Evolutionary conservation across 2,797 vertebrate species (phyloP).

Genomic region (Tiaroga cobitis): DNA sequence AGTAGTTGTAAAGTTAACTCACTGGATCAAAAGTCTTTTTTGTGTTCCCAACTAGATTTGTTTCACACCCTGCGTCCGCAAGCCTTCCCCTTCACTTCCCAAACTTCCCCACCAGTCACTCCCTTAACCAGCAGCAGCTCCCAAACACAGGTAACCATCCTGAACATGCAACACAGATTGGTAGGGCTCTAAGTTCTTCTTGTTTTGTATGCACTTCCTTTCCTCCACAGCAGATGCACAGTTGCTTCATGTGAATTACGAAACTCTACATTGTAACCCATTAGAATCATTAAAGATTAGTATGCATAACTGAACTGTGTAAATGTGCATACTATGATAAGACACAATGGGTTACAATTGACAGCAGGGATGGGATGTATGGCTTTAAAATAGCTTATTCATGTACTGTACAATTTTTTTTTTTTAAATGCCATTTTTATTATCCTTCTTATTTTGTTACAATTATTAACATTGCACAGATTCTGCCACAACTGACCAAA

Average conservation of each 20-base stretch:
- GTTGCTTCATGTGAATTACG: neutral
- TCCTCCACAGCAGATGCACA: neutral
- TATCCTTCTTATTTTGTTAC: neutral
- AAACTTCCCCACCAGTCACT: constrained; percentile 77
- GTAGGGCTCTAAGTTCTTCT: constrained; percentile 34
- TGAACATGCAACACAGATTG: constrained; percentile 53
- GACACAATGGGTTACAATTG: neutral
- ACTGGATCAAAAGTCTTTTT: neutral
- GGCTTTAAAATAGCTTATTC: neutral
- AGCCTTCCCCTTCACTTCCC: constrained; percentile 79
- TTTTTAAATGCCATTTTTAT: neutral
- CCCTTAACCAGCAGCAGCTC: constrained; percentile 83
- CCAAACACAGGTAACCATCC: constrained; percentile 86
- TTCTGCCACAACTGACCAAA: neutral
- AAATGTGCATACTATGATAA: neutral
- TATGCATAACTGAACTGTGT: neutral
- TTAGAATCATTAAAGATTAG: neutral
- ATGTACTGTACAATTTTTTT: no score
- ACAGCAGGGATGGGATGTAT: neutral
- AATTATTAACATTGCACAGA: neutral
- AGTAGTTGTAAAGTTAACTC: neutral
- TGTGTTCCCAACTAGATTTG: constrained; percentile 80
- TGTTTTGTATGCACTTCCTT: neutral
- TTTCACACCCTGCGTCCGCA: constrained; percentile 87
- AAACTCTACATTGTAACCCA: neutral